These are phyloP conservation scores for Scatophagus argus DNA, from an alignment of 2,113 vertebrate species.

Conservation along the genomic window DNA sequence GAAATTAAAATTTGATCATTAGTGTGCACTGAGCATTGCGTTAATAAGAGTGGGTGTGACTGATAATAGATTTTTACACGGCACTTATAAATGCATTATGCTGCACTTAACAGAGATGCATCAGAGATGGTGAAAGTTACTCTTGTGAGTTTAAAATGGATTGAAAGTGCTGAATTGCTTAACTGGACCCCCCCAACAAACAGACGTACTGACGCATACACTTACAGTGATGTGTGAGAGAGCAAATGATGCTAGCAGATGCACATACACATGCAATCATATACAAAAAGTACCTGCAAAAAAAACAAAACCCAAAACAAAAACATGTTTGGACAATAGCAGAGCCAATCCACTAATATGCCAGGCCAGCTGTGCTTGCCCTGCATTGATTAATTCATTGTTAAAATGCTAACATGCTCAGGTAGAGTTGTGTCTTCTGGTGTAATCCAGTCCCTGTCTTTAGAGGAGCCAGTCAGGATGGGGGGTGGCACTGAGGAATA, in stretches of 20 bases:
- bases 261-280: not conserved
- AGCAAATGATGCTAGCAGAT: too few species aligned
- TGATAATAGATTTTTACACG: slow-evolving; percentile 41
- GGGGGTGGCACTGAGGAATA: slow-evolving; percentile 47
- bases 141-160: slow-evolving; percentile 25
- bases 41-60: slow-evolving; percentile 46
- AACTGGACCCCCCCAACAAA: not conserved
- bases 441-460: slow-evolving; percentile 77
- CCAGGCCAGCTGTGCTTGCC: slow-evolving; percentile 38
- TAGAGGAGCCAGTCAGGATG: slow-evolving; percentile 65
- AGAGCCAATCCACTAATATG: slow-evolving; percentile 39
- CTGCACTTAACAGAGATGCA: slow-evolving; percentile 36
- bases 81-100: slow-evolving; percentile 55
- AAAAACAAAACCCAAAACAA: too few species aligned
- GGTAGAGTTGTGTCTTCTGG: slow-evolving; percentile 57
- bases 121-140: slow-evolving; percentile 35
- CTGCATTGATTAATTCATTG: slow-evolving; percentile 53
- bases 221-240: too few species aligned
- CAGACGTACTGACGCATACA: not conserved
- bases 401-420: slow-evolving; percentile 47
- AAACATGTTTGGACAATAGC: slow-evolving; percentile 5
- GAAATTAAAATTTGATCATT: slow-evolving; percentile 46
- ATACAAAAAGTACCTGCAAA: not conserved
- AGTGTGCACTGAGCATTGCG: slow-evolving; percentile 37
- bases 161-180: slow-evolving; percentile 12